Conservation (phyloP, 2,797 vertebrate genomes). For the Microctenopoma stevenorrisi region DNA sequence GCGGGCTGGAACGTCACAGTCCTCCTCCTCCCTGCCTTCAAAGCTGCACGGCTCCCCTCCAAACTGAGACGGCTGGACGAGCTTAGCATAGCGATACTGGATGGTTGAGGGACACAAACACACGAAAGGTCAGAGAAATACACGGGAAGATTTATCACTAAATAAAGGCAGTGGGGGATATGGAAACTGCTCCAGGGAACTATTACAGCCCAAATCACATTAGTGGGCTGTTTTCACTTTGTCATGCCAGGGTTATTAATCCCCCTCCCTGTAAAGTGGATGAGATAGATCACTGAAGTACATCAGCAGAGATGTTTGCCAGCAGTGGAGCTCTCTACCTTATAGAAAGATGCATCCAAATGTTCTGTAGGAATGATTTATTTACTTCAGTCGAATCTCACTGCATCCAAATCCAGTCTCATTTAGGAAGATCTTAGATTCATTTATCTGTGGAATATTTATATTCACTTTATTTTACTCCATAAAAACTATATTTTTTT, state of each 20-base stretch:
- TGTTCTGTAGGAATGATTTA: not conserved
- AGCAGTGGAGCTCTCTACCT: conserved; percentile 25
- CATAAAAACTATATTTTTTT: not conserved
- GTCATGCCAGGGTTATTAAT: conserved; percentile 75
- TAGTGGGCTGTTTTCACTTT: conserved; percentile 70
- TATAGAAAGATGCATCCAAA: conserved; percentile 39
- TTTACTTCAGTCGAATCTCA: conserved; percentile 8
- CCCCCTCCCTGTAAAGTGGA: conserved; percentile 60
- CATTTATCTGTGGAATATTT: not conserved
- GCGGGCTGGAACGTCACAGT: conserved; percentile 78
- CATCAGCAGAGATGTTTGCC: conserved; percentile 51
- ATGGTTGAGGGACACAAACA: conserved; percentile 33
- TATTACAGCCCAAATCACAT: conserved; percentile 66
- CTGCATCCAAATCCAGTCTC: not conserved
- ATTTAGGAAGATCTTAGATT: not conserved
- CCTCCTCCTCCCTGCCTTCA: conserved; percentile 85
- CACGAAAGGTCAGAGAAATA: conserved; percentile 37
- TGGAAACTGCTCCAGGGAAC: conserved; percentile 49
- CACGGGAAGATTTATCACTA: conserved; percentile 16
- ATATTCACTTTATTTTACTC: not conserved
- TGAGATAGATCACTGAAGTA: conserved; percentile 55
- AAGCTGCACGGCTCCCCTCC: conserved; percentile 84
- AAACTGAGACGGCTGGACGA: conserved; percentile 89
- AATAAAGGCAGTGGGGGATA: conserved; percentile 37
- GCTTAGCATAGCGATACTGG: conserved; percentile 87